phyloP scores from a whole-genome alignment of 2,888 invertebrate species.

The Mayetiola destructor region DNA sequence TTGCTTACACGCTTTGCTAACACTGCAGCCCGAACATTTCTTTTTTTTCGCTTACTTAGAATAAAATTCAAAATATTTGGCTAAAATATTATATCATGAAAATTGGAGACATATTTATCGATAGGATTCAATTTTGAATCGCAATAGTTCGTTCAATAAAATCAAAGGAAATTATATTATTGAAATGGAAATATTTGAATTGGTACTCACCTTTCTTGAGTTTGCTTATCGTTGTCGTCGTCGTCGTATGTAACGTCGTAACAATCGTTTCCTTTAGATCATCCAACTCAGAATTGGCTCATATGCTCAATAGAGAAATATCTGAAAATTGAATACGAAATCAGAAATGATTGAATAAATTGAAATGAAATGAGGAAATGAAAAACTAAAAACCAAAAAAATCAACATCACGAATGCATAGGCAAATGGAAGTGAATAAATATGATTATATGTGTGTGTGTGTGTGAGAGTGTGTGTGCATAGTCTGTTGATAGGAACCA shows the following conservation, averaged over 20 bases:
- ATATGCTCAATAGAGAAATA: background rate
- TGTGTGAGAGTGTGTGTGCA: background rate
- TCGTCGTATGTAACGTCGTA: too few relatives aligned
- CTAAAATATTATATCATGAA: too few relatives aligned
- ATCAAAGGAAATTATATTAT: background rate
- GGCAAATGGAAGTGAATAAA: background rate
- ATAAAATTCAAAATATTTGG: too few relatives aligned
- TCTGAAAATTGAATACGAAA: background rate
- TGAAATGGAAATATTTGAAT: background rate
- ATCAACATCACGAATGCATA: too few relatives aligned
- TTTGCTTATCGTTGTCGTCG: background rate
- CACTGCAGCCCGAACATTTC: too few relatives aligned
- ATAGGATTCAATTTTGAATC: too few relatives aligned
- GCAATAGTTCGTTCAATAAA: too few relatives aligned
- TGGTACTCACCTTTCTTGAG: slow-evolving; percentile 9
- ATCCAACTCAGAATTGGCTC: background rate
- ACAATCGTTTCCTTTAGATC: too few relatives aligned
- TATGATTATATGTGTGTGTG: background rate
- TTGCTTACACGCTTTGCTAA: too few relatives aligned
- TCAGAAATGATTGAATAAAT: background rate
- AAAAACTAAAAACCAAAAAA: too few relatives aligned
- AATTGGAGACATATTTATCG: too few relatives aligned
- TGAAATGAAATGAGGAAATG: background rate
- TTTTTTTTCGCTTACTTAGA: too few relatives aligned
- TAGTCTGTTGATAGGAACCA: slow-evolving; percentile 8